phyloP scores from a whole-genome alignment of 2,797 vertebrate species.

The Acomys russatus region DNA sequence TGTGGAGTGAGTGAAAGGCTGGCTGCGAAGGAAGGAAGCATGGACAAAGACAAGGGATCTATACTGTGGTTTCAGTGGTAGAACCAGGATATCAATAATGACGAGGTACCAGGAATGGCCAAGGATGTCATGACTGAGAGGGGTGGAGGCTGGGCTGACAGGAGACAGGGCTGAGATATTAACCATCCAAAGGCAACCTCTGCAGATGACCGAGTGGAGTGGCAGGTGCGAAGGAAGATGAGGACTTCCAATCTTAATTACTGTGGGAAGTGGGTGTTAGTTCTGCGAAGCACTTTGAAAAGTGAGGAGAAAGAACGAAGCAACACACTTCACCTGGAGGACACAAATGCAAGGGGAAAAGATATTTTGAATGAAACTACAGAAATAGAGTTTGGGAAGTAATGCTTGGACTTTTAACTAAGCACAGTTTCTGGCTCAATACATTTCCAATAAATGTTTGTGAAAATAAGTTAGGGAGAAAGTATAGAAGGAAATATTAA shows the following conservation, averaged over 20 bases:
- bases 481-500: neutral
- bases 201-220: neutral
- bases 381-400: neutral
- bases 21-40: neutral
- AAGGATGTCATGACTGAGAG: neutral
- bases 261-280: neutral
- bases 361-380: neutral
- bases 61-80: neutral
- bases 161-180: neutral
- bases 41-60: neutral
- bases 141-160: neutral
- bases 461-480: slow-evolving; percentile 33
- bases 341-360: neutral
- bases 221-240: neutral
- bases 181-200: neutral
- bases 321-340: neutral
- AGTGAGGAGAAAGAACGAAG: neutral
- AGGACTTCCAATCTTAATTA: neutral
- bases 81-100: neutral
- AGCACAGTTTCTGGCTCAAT: neutral
- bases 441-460: neutral
- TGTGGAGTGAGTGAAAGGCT: neutral
- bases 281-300: neutral
- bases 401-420: neutral
- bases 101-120: neutral